A percentile compares a stretch with the other conserved stretches of the same genome.
These are phyloP conservation scores for Muscidifurax raptorellus DNA, from an alignment of 1,140 invertebrate genomes.

Conservation along the genomic window DNA sequence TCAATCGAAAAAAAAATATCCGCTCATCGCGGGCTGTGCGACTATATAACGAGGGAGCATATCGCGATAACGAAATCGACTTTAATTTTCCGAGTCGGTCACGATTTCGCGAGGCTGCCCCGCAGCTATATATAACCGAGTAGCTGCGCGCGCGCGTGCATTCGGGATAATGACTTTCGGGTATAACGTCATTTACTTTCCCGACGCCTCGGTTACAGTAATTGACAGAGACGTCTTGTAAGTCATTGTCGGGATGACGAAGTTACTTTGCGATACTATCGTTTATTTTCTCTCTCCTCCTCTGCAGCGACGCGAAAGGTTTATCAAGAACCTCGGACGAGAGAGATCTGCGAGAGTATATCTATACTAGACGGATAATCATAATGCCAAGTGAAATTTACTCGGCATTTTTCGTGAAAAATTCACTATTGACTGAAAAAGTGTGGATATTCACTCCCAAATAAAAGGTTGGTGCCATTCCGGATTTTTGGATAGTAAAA, in stretches of 20 bases:
- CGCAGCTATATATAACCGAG: no score
- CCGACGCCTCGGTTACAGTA: conserved; percentile 30
- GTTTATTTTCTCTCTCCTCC: neutral
- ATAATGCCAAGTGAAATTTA: no score
- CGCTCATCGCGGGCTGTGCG: no score
- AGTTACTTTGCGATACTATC: conserved; percentile 32
- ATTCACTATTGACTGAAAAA: no score
- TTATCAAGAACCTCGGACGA: no score
- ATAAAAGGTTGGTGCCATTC: no score
- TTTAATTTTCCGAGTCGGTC: conserved; percentile 32
- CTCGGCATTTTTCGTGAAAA: no score
- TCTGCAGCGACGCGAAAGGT: no score
- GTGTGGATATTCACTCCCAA: no score
- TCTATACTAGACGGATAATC: no score
- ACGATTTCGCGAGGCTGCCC: conserved; percentile 9
- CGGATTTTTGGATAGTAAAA: no score
- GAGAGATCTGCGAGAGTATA: no score
- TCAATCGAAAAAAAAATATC: neutral
- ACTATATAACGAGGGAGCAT: conserved; percentile 26
- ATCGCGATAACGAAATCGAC: conserved; percentile 33
- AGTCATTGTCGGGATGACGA: conserved; percentile 40
- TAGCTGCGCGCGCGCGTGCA: neutral
- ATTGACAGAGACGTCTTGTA: conserved; percentile 48
- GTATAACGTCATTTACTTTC: conserved; percentile 35
- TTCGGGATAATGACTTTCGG: conserved; percentile 32